Base-by-base conservation (phyloP, 2,797 vertebrate genomes). In the Oreortyx pictus region DNA sequence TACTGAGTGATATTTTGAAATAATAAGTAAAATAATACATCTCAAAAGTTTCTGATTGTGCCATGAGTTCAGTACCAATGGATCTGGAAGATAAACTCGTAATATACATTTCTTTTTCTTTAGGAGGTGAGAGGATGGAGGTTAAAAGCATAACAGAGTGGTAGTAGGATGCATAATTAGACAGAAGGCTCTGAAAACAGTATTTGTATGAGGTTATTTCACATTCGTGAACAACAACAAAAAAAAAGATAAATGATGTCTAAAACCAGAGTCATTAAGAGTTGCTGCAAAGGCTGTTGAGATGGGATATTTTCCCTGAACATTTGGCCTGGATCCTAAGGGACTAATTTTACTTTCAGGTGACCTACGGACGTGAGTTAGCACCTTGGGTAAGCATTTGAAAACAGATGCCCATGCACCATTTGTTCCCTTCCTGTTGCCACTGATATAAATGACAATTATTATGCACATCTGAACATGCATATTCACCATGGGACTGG, bases 381-480 rank as follows among this genome's bases (percentile, higher is more conserved):
- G 78, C 73, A 92, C 82, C 77, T 89, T 64, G 73, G 82, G 35
- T 78, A 96, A 92, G 88, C 87, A 35, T 86, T 83, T 89, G 80
- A 88, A 96, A 96, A 91, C 59, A 94, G 79, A 88, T 88, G 88
- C 85, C 85, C 73, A 76, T 92, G 89, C 91, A 89, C 89, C 89
- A 83, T 91, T 96, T 95, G 49, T 93, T 95, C 62, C 50, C 31
- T 92, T 78, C 82, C n/a, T 92, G 84, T 94, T 91, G 82, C 89
- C 66, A 83, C 49, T 78, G 91, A 80, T 89, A 95, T 68, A 90
- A 95, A 89, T 91, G 91, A 94, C 92, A 94, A 89, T 93, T 95
- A 96, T 93, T 95, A 95, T 93, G 92, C 94, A 95, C 87, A 91
- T 95, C 85, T 88, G 85, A 95, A 92, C 93, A 89, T 81, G 76